Conservation (phyloP, 2,797 vertebrate genomes). For the Brachymystax lenok region DNA sequence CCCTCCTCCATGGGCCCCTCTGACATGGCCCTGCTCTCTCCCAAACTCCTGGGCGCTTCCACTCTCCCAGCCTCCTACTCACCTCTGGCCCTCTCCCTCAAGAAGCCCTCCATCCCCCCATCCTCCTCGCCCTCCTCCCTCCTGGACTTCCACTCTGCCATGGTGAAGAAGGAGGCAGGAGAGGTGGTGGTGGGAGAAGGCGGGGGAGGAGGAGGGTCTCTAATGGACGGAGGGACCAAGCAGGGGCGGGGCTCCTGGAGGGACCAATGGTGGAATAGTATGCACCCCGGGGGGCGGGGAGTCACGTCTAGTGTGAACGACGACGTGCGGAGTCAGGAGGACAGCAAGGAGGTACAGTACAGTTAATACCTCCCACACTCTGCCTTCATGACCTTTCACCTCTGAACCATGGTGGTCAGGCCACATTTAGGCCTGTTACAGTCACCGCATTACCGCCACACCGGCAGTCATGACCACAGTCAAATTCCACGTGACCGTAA, state of each 20-base stretch:
- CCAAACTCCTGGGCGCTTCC: slow-evolving; percentile 78
- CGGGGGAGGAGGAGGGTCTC: slow-evolving; percentile 77
- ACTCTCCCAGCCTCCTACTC: slow-evolving; percentile 79
- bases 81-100: slow-evolving; percentile 82
- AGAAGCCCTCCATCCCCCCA: slow-evolving; percentile 75
- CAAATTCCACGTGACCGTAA: no score
- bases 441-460: no score
- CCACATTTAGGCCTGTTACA: background rate
- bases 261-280: slow-evolving; percentile 86
- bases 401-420: background rate
- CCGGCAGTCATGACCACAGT: no score
- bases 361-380: background rate
- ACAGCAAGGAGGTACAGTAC: slow-evolving; percentile 55
- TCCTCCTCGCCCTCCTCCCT: slow-evolving; percentile 67
- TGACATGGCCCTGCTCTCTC: slow-evolving; percentile 81
- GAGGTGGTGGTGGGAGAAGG: slow-evolving; percentile 72
- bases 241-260: slow-evolving; percentile 77
- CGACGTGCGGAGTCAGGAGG: slow-evolving; percentile 64
- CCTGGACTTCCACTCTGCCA: slow-evolving; percentile 75
- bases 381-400: background rate
- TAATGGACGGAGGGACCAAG: slow-evolving; percentile 67
- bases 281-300: slow-evolving; percentile 77
- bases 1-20: slow-evolving; percentile 76
- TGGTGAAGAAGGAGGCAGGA: slow-evolving; percentile 83
- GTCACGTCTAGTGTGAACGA: slow-evolving; percentile 70